Conservation (phyloP, 2,888 invertebrate species). For the Sicus ferrugineus region DNA sequence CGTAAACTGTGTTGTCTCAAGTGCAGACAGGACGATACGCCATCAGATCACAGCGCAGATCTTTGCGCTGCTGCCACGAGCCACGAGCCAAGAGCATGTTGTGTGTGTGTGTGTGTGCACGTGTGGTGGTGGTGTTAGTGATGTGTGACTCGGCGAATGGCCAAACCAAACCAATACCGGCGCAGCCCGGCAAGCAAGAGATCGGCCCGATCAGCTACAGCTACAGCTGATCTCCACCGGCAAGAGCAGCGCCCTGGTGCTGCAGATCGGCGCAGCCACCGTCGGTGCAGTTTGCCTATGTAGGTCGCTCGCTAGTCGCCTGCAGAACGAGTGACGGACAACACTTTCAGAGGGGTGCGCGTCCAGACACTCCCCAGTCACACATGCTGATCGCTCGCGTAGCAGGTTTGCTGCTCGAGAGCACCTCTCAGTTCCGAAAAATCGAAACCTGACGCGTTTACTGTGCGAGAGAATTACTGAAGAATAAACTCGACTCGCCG, state of each 20-base stretch:
- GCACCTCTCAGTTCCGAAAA: no score
- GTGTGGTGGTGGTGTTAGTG: slow-evolving; percentile 26
- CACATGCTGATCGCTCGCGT: no score
- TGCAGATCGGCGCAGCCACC: slow-evolving; percentile 2
- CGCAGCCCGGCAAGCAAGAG: no score
- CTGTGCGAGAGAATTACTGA: no score
- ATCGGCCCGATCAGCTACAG: not conserved
- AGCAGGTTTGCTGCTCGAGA: no score
- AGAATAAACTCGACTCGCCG: no score
- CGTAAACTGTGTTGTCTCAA: not conserved
- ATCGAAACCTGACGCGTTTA: no score
- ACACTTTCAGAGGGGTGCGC: slow-evolving; percentile 57
- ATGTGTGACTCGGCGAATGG: slow-evolving; percentile 39
- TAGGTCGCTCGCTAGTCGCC: slow-evolving; percentile 54
- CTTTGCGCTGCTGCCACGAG: not conserved
- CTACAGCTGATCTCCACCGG: no score
- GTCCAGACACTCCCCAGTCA: no score
- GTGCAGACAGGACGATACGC: not conserved
- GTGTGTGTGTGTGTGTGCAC: not conserved
- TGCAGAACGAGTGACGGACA: slow-evolving; percentile 59
- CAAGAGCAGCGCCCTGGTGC: slow-evolving; percentile 18
- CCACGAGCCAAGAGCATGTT: not conserved
- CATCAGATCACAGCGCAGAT: slow-evolving; percentile 1
- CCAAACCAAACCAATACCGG: slow-evolving; percentile 41
- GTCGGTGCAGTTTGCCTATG: slow-evolving; percentile 34